Conservation (phyloP, 2,797 vertebrate species). For the Enteromius anoplus region DNA sequence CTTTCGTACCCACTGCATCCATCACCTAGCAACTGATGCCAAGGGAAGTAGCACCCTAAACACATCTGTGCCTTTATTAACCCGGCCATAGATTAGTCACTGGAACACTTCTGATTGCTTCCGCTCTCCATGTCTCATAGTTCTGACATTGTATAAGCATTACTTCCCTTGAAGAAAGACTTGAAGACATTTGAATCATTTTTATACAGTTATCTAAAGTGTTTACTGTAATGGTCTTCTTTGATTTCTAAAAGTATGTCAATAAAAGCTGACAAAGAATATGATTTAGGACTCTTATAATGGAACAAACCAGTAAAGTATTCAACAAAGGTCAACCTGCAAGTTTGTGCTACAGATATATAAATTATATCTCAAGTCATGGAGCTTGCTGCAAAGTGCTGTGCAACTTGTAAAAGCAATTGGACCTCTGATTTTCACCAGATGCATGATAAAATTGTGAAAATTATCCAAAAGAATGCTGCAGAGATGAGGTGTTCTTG, state of each 20-base stretch:
- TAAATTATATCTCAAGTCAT: not conserved
- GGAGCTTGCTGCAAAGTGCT: not conserved
- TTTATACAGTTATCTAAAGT: not conserved
- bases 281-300: too few species aligned
- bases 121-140: not conserved
- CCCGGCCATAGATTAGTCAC: constrained; percentile 62
- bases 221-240: not conserved
- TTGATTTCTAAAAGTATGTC: not conserved
- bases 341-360: not conserved
- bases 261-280: not conserved
- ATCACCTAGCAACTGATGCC: constrained; percentile 80
- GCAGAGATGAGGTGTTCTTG: not conserved
- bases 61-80: constrained; percentile 67
- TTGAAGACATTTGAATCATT: not conserved
- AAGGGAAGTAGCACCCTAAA: constrained; percentile 72
- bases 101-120: constrained; percentile 41
- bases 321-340: not conserved
- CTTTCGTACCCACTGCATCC: constrained; percentile 77
- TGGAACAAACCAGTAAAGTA: not conserved
- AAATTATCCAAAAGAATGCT: not conserved
- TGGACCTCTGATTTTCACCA: not conserved
- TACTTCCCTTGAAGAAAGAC: not conserved
- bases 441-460: not conserved
- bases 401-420: not conserved
- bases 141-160: not conserved